Evolutionary conservation across 2,888 invertebrate genomes (phyloP), one percentile per base, ranked within the genome.

Genomic region (Atrina japonica): DNA sequence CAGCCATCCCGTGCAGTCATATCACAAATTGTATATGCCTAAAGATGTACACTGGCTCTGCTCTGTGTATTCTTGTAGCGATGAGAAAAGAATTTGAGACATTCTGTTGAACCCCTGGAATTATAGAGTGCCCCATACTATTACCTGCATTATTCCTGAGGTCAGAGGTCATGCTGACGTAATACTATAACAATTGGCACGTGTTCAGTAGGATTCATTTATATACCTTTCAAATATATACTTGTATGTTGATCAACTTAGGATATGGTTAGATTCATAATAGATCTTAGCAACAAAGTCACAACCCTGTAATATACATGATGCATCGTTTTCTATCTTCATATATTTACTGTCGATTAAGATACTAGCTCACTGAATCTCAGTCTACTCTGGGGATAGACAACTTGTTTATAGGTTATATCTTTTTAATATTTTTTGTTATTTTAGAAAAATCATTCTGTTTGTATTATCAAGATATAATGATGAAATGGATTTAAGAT

Each of bases 21-120:
- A 41, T 30, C 53, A 60, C 67, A 40, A 45, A 41, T 50, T 50
- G 66, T 71, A 58, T 64, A 72, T 72, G 71, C 66, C 71, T 72
- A 66, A 63, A 72, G 71, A 72, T 72, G 71, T 72, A 72, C 71
- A 66, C 50, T 49, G 35, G 27, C 49, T 49, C 30, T 47, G 66
- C 66, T 64, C 35, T 35, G 58, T 58, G 49, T 66, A 58, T 49
- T 61, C 52, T 25, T 25, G 27, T 61, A 23, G 27, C 49, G 49
- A 61, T 56, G 40, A 56, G 56, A 56, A 40, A 18, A 49, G 61
- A 61, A 61, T 61, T 47, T 61, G 27, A 49, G 61, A 45, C 49
- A 49, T 61, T 29, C 61, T 49, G 45, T 5, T n/a, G 21, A 47
- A 30, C 61, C 68, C 68, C 68, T 29, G 25, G 53, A 50, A 49